These are phyloP conservation scores for Dasysyrphus tricinctus DNA, from an alignment of 2,888 invertebrate species.

Conservation along the genomic window DNA sequence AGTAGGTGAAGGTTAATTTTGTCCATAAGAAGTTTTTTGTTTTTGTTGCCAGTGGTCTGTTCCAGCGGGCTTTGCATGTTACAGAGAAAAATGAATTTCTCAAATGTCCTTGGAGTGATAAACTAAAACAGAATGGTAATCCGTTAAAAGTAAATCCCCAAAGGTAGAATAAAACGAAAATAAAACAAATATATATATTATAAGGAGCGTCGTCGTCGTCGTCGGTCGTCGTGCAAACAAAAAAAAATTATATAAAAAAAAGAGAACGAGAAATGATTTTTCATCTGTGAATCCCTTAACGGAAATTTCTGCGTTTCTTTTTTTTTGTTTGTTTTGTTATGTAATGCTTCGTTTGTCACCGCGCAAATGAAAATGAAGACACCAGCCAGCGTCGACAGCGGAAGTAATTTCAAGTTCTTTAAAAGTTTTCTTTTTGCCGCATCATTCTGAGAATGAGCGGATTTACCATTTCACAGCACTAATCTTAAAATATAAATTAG, in stretches of 20 bases:
- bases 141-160: slow-evolving; percentile 69
- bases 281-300: slow-evolving; percentile 65
- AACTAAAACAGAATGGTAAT: slow-evolving; percentile 61
- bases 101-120: slow-evolving; percentile 61
- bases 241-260: background rate
- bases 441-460: slow-evolving; percentile 5
- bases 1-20: slow-evolving; percentile 74
- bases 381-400: slow-evolving; percentile 40
- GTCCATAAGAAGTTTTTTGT: slow-evolving; percentile 24
- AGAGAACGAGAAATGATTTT: slow-evolving; percentile 41
- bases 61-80: slow-evolving; percentile 47
- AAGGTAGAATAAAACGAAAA: slow-evolving; percentile 45
- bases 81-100: slow-evolving; percentile 53
- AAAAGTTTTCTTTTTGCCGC: slow-evolving; percentile 57
- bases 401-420: slow-evolving; percentile 71
- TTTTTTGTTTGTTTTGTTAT: slow-evolving; percentile 5
- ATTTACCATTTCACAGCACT: background rate
- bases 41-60: slow-evolving; percentile 16
- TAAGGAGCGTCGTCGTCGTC: slow-evolving; percentile 24
- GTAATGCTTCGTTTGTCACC: slow-evolving; percentile 15
- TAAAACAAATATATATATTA: slow-evolving; percentile 33
- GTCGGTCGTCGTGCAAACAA: background rate
- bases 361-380: slow-evolving; percentile 70
- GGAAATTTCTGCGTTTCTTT: slow-evolving; percentile 29
- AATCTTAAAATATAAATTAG: no score